Percentiles rank a stretch among this genome's conserved stretches.
phyloP scores from a whole-genome alignment of 2,888 invertebrate genomes.

The Cephus spinipes region DNA sequence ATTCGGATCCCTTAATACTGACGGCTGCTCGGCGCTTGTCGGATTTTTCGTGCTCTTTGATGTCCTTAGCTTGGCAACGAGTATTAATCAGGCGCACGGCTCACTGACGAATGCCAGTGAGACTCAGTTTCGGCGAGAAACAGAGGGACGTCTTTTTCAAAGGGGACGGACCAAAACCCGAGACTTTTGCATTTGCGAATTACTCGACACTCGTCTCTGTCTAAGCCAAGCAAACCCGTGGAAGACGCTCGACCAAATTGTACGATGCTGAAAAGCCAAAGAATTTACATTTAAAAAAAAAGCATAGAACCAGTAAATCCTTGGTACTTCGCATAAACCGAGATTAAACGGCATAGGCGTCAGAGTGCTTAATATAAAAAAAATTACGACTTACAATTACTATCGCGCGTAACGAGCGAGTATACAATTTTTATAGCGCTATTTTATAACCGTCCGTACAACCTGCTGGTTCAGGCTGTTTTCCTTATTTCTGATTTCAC shows the following conservation, averaged over 20 bases:
- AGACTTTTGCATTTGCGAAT: neutral
- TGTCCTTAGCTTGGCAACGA: neutral
- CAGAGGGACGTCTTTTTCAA: neutral
- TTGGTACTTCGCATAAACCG: neutral
- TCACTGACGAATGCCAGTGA: neutral
- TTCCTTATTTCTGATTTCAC: neutral
- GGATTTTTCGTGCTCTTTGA: neutral
- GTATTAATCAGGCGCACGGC: neutral
- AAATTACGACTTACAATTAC: neutral
- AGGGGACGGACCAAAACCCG: neutral
- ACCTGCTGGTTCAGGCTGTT: neutral
- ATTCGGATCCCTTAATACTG: neutral
- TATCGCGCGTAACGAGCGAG: neutral
- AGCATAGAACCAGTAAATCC: neutral
- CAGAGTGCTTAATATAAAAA: neutral
- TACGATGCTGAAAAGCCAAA: neutral
- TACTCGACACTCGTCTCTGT: neutral
- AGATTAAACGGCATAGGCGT: neutral
- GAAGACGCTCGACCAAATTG: neutral
- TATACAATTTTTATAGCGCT: neutral
- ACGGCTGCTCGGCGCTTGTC: neutral
- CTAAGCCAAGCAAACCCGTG: neutral
- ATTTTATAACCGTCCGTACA: neutral
- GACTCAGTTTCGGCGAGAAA: neutral
- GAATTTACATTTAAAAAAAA: neutral